Evolutionary conservation across 2,797 vertebrate genomes (phyloP), one percentile per base, ranked within the genome.

Genomic region (Pampus argenteus): DNA sequence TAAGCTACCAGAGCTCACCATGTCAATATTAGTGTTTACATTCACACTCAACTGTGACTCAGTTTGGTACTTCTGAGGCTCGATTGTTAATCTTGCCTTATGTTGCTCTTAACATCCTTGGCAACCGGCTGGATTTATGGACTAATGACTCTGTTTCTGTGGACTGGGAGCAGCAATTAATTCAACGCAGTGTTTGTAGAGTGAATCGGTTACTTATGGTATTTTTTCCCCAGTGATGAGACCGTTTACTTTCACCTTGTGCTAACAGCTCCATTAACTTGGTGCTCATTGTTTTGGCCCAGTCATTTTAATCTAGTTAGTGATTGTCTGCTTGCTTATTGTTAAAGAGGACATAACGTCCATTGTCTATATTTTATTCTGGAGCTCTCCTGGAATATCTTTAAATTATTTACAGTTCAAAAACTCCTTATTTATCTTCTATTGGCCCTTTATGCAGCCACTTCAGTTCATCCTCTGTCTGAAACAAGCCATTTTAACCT

Each of bases 21-120:
- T 86, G 88, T 89, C 78, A 86, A 92, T 88, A 86, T 86, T 79
- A 81, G 84, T 87, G 85, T 94, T 93, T 91, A 86, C 86, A 83
- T 65, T 88, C 78, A 85, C 77, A 82, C 75, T 76, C 62, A 56
- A 70, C 79, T 78, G 83, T 86, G 79, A 82, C 80, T 90, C 75
- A 55, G 67, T 91, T 88, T 82, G 84, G 86, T 84, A 77, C 79
- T 84, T 84, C 81, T 76, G 78, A 89, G 88, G 83, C 88, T 74
- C 76, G 82, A 81, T 81, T 75, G 81, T 73, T 93, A 92, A 93
- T 93, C 89, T 84, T 58, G 74, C 78, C 68, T 84, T 82, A 81
- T 86, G 83, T 86, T 79, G 76, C 78, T 78, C 77, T 78, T 89
- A 91, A 91, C 83, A 89, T 92, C 81, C 77, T 66, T 81, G 82